Evolutionary conservation across 1,140 invertebrate species (phyloP).

Genomic region (Marisa cornuarietis): DNA sequence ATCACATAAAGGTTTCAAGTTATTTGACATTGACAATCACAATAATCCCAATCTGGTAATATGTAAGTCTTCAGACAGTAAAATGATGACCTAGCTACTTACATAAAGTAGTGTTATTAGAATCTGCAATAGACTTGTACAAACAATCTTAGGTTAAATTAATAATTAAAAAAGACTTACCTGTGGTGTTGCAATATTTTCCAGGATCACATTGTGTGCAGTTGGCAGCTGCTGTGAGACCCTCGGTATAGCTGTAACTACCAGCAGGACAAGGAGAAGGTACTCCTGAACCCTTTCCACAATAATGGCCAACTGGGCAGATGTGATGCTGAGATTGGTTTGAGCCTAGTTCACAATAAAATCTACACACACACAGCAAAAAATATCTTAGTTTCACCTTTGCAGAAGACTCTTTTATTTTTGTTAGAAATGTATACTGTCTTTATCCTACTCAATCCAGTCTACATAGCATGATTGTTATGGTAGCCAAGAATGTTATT

Average conservation of each 20-base stretch:
- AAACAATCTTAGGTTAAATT: background rate
- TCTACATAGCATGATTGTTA: no score
- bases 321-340: conserved; percentile 43
- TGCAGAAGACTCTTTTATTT: no score
- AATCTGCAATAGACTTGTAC: background rate
- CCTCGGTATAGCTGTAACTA: conserved; percentile 54
- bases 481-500: no score
- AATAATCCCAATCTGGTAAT: no score
- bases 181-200: conserved; percentile 59
- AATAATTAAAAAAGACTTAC: conserved; percentile 23
- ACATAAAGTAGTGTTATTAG: no score
- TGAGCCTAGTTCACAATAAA: conserved; percentile 57
- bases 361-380: conserved; percentile 35
- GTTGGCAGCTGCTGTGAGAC: conserved; percentile 44
- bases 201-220: conserved; percentile 57
- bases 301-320: conserved; percentile 57
- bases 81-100: no score
- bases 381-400: background rate
- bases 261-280: conserved; percentile 51
- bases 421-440: no score
- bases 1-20: no score
- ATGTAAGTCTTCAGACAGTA: no score
- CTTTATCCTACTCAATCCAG: no score
- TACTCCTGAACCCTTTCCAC: conserved; percentile 47
- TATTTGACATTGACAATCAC: no score